These are phyloP conservation scores for Drosophila kambysellisi DNA, from an alignment of 2,888 invertebrate species.

Conservation along the genomic window DNA sequence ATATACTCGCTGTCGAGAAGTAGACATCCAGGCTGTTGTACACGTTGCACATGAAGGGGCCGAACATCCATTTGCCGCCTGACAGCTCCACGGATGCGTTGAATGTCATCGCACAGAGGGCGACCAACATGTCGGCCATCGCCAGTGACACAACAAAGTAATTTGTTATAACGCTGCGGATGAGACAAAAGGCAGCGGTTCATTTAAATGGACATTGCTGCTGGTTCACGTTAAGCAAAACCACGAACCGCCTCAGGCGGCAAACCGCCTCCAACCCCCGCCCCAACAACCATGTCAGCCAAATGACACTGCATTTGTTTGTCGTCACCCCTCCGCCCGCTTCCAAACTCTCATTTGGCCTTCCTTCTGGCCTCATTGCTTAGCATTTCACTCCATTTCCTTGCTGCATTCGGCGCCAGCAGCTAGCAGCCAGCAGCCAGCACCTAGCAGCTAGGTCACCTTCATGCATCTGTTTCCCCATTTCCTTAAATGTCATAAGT, in stretches of 20 bases:
- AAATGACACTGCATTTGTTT: slow-evolving; percentile 58
- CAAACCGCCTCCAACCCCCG: neutral
- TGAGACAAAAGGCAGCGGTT: slow-evolving; percentile 39
- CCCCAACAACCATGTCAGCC: slow-evolving; percentile 40
- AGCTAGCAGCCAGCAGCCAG: slow-evolving; percentile 17
- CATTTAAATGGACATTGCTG: slow-evolving; percentile 49
- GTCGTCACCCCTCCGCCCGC: slow-evolving; percentile 9
- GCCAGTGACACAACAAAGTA: slow-evolving; percentile 98
- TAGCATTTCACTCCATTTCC: slow-evolving; percentile 48
- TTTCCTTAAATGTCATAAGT: slow-evolving; percentile 68
- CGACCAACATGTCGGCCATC: slow-evolving; percentile 97
- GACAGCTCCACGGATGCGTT: slow-evolving; percentile 95
- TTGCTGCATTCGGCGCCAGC: slow-evolving; percentile 9
- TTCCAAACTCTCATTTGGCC: neutral
- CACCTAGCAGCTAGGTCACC: slow-evolving; percentile 35
- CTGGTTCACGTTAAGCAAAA: slow-evolving; percentile 6
- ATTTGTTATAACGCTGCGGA: slow-evolving; percentile 92
- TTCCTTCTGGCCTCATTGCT: slow-evolving; percentile 3
- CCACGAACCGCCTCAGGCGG: slow-evolving; percentile 7
- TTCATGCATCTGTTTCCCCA: slow-evolving; percentile 58
- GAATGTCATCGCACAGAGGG: slow-evolving; percentile 97
- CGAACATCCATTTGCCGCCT: slow-evolving; percentile 94
- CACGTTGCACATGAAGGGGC: slow-evolving; percentile 96
- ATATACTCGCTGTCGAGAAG: slow-evolving; percentile 96
- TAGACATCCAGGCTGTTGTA: slow-evolving; percentile 98